These are phyloP conservation scores for Tringa solitaria DNA, from an alignment of 2,113 vertebrate species.

Conservation along the genomic window DNA sequence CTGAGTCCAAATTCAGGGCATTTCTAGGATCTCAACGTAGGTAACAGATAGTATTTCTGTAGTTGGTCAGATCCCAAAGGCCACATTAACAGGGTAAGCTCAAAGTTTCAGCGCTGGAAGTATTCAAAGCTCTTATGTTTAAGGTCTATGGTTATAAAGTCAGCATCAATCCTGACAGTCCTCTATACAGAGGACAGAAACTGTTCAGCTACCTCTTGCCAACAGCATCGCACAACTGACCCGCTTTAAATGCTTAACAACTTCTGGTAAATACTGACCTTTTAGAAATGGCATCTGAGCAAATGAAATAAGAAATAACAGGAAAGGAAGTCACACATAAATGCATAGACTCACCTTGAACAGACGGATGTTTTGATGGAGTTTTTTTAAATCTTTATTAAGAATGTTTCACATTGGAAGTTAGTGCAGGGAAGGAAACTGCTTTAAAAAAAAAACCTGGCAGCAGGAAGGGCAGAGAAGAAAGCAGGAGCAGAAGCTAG, in stretches of 20 bases:
- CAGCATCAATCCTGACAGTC: neutral
- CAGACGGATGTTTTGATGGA: neutral
- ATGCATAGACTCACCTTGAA: neutral
- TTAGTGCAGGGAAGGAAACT: neutral
- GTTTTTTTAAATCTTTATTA: neutral
- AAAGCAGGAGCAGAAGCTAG: neutral
- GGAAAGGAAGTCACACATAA: neutral
- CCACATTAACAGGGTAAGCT: neutral
- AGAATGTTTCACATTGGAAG: neutral
- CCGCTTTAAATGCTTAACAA: neutral
- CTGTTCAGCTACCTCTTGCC: neutral
- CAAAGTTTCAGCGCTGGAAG: neutral
- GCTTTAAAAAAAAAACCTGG: neutral
- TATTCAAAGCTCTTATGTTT: neutral
- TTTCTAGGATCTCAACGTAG: neutral
- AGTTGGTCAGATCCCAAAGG: neutral
- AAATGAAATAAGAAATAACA: conserved; percentile 2
- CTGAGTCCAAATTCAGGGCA: neutral
- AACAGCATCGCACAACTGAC: neutral
- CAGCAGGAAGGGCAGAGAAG: neutral
- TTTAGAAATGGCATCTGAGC: neutral
- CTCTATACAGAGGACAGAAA: neutral
- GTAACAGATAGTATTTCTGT: neutral
- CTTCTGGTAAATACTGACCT: neutral
- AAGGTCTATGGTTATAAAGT: neutral